A percentile compares a stretch with the other conserved stretches of the same genome.
Conservation (phyloP, 1,140 invertebrate genomes). For the Polypedilum vanderplanki region DNA sequence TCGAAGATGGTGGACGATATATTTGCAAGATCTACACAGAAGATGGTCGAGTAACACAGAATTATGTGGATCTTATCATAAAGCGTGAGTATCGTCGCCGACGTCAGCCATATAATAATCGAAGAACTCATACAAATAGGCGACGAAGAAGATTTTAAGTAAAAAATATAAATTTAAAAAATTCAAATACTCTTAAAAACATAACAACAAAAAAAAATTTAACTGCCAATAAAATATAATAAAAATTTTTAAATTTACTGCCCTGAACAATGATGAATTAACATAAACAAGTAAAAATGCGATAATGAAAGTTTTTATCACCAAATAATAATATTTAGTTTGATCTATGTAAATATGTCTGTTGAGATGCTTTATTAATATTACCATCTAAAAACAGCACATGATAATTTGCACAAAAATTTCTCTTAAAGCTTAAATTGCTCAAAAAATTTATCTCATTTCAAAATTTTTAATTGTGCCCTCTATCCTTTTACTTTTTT, state of each 20-base stretch:
- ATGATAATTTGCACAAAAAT: no score
- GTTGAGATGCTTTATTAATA: background rate
- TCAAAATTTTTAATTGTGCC: no score
- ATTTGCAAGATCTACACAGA: conserved; percentile 53
- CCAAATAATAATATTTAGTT: background rate
- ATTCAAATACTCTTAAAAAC: conserved; percentile 9
- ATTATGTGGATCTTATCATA: conserved; percentile 60
- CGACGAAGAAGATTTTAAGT: conserved; percentile 23
- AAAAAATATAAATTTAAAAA: background rate
- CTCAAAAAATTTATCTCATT: no score
- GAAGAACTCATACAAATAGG: conserved; percentile 10
- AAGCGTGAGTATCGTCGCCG: conserved; percentile 54
- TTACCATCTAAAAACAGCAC: no score
- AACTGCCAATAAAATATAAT: conserved; percentile 31
- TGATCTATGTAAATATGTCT: background rate
- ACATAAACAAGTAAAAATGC: background rate
- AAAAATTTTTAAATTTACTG: conserved; percentile 33
- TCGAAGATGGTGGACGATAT: conserved; percentile 61
- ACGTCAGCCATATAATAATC: background rate
- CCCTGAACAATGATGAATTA: background rate
- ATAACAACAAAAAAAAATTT: background rate
- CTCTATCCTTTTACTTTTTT: no score
- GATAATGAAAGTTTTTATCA: background rate
- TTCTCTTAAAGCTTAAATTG: no score
- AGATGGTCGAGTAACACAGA: conserved; percentile 47